Percentiles rank a stretch among this genome's conserved stretches.
Conservation (phyloP, 2,888 invertebrate genomes). For the Rhingia campestris region DNA sequence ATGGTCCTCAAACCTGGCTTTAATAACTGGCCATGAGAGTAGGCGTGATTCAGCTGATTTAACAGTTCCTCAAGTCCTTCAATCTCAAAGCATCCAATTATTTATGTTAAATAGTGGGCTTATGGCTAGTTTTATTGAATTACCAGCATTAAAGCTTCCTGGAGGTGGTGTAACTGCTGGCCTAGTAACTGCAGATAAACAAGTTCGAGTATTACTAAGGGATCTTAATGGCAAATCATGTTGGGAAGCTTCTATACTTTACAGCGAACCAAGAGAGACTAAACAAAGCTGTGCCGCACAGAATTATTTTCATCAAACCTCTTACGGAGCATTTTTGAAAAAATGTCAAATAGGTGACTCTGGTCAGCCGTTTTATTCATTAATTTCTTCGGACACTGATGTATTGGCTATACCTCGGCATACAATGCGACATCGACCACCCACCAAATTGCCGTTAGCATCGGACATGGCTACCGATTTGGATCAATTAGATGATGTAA, state of each 20-base stretch:
- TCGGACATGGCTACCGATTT: slow-evolving; percentile 92
- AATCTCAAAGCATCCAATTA: slow-evolving; percentile 92
- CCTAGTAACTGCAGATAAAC: slow-evolving; percentile 90
- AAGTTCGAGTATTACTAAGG: slow-evolving; percentile 93
- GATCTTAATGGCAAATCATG: slow-evolving; percentile 97
- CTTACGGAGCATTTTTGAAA: slow-evolving; percentile 65
- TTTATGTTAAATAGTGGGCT: slow-evolving; percentile 93
- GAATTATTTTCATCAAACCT: slow-evolving; percentile 54
- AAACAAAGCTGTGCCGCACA: slow-evolving; percentile 63
- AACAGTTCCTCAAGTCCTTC: slow-evolving; percentile 90
- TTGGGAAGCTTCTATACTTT: slow-evolving; percentile 97
- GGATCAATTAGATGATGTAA: slow-evolving; percentile 96
- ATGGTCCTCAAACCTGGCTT: slow-evolving; percentile 41
- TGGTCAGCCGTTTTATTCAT: slow-evolving; percentile 78
- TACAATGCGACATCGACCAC: slow-evolving; percentile 88
- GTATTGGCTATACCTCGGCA: slow-evolving; percentile 84
- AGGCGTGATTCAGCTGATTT: slow-evolving; percentile 85
- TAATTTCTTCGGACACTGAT: slow-evolving; percentile 72
- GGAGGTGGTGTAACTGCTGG: slow-evolving; percentile 90
- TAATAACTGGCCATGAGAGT: slow-evolving; percentile 75
- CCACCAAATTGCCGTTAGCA: slow-evolving; percentile 90
- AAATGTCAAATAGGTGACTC: slow-evolving; percentile 64
- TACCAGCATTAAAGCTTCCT: slow-evolving; percentile 92
- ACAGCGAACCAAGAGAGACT: slow-evolving; percentile 86
- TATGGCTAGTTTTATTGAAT: slow-evolving; percentile 93